These are phyloP conservation scores for Agrenia bidenticulata DNA, from an alignment of 2,888 invertebrate species.

Conservation along the genomic window DNA sequence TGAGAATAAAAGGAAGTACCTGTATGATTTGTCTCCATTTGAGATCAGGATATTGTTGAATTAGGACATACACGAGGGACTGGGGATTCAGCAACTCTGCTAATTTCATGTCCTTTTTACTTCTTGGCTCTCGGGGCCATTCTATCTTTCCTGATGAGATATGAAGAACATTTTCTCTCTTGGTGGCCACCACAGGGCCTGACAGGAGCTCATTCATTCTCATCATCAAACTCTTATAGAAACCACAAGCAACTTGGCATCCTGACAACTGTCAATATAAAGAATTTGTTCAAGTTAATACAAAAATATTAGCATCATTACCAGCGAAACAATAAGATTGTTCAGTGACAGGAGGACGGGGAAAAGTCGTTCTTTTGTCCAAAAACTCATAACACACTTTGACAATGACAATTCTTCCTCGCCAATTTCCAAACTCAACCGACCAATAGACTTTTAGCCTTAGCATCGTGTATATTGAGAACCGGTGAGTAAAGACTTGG, in stretches of 20 bases:
- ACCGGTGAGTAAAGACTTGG: too few relatives aligned
- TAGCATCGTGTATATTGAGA: too few relatives aligned
- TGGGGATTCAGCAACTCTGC: not conserved
- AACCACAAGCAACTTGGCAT: conserved; percentile 71
- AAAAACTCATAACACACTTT: too few relatives aligned
- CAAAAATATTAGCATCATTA: conserved; percentile 15
- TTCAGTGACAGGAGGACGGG: not conserved
- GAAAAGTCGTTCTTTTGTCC: too few relatives aligned
- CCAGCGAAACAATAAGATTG: conserved; percentile 8
- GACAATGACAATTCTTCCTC: too few relatives aligned
- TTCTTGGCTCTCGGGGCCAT: conserved; percentile 61
- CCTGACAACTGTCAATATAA: conserved; percentile 67
- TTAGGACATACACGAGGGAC: conserved; percentile 66
- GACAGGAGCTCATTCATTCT: conserved; percentile 14
- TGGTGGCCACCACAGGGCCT: conserved; percentile 34
- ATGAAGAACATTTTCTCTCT: conserved; percentile 60
- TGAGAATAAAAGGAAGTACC: conserved; percentile 38
- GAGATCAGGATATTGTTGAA: conserved; percentile 60
- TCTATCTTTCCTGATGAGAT: conserved; percentile 57
- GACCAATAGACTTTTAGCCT: too few relatives aligned
- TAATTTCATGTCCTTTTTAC: conserved; percentile 10
- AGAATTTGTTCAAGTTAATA: conserved; percentile 1
- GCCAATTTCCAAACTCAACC: too few relatives aligned
- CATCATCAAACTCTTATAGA: conserved; percentile 58
- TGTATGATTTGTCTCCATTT: conserved; percentile 56